Evolutionary conservation across 2,797 vertebrate genomes (phyloP).

Genomic region (Alfaro cultratus): DNA sequence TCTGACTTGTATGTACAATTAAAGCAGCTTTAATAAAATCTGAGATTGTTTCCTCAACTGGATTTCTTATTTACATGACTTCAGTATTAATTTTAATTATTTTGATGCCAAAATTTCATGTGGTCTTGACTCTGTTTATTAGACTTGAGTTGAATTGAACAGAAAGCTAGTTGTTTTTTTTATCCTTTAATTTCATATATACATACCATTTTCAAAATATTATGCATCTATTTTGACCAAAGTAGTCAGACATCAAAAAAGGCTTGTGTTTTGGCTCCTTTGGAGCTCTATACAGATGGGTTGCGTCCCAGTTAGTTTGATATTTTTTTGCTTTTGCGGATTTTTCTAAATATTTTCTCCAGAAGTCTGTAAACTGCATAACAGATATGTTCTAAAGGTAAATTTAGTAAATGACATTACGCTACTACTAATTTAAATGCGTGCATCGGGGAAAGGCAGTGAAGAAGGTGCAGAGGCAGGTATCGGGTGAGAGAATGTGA

Average conservation of each 20-base stretch:
- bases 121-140: neutral
- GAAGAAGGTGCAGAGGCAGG: neutral
- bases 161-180: neutral
- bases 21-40: conserved; percentile 88
- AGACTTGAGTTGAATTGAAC: neutral
- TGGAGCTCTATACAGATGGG: neutral
- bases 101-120: neutral
- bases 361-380: accelerated
- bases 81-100: neutral
- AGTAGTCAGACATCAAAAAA: neutral
- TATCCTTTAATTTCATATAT: neutral
- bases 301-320: neutral
- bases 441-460: accelerated
- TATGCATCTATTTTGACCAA: neutral
- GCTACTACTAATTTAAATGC: accelerated
- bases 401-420: accelerated
- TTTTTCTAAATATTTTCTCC: neutral
- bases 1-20: conserved; percentile 85
- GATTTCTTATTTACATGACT: neutral
- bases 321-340: neutral
- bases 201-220: too few relatives aligned
- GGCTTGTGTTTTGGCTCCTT: neutral
- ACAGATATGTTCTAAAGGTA: accelerated
- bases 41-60: conserved; percentile 67
- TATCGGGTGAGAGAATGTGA: conserved; percentile 7